These are phyloP conservation scores for Clarias gariepinus DNA, from an alignment of 2,113 vertebrate species.

Conservation along the genomic window DNA sequence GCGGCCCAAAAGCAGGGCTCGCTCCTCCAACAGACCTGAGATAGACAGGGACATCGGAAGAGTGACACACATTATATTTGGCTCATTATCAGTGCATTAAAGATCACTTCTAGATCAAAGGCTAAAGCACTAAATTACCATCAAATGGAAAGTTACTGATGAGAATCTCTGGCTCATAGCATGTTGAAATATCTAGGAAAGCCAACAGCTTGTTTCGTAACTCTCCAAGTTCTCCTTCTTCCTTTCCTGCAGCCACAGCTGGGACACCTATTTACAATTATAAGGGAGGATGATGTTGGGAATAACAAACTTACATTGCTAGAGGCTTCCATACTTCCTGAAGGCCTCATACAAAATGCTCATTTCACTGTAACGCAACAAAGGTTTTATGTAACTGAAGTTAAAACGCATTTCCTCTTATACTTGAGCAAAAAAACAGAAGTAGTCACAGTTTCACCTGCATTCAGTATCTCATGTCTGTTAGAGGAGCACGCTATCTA, in stretches of 20 bases:
- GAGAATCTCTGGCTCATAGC: constrained; percentile 87
- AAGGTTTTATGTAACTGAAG: neutral
- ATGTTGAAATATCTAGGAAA: constrained; percentile 86
- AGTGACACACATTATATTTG: neutral
- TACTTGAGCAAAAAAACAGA: neutral
- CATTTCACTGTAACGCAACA: neutral
- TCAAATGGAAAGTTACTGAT: constrained; percentile 98
- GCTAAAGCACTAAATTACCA: constrained; percentile 69
- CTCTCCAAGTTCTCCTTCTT: constrained; percentile 87
- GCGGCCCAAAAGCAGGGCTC: constrained; percentile 89
- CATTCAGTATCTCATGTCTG: neutral
- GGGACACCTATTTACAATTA: constrained; percentile 59
- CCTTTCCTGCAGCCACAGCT: constrained; percentile 84
- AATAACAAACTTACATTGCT: neutral
- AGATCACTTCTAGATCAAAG: neutral
- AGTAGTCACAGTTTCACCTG: neutral
- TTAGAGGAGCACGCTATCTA: neutral
- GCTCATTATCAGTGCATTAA: neutral
- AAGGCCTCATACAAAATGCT: neutral
- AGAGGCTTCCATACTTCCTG: neutral
- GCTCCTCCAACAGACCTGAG: constrained; percentile 90
- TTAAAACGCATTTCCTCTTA: neutral
- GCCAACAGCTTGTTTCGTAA: constrained; percentile 85
- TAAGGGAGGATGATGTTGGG: neutral
- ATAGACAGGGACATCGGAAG: constrained; percentile 11